Conservation (phyloP, 2,797 vertebrate species). For the Sus cebifrons region DNA sequence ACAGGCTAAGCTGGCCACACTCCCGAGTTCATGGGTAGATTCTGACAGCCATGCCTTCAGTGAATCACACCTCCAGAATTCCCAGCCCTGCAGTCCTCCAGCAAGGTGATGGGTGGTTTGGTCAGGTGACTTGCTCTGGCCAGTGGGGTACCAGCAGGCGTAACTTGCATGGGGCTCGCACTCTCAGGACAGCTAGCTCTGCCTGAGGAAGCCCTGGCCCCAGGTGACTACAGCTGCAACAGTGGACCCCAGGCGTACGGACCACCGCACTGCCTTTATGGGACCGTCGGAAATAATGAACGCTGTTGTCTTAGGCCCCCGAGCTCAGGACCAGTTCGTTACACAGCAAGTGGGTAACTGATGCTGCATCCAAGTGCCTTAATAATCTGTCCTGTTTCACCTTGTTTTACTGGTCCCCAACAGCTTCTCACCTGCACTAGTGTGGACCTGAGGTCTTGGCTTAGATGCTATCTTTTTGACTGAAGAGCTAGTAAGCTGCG, state of each 20-base stretch:
- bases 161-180: neutral
- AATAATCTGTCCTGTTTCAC: neutral
- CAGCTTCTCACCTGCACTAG: neutral
- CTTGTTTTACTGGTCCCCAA: neutral
- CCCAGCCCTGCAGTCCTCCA: neutral
- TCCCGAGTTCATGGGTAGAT: neutral
- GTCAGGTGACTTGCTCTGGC: conserved; percentile 37
- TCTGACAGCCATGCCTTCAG: neutral
- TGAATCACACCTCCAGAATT: conserved; percentile 1
- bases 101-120: neutral
- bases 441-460: neutral
- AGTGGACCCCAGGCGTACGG: neutral
- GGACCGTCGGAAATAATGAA: neutral
- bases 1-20: neutral
- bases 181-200: neutral
- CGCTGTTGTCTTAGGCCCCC: neutral
- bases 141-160: neutral
- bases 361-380: neutral
- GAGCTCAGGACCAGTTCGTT: neutral
- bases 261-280: neutral
- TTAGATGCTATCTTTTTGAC: neutral
- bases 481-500: neutral
- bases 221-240: neutral
- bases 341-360: neutral
- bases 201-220: neutral